Evolutionary conservation across 1,140 invertebrate species (phyloP).

Genomic region (Megalopta genalis): DNA sequence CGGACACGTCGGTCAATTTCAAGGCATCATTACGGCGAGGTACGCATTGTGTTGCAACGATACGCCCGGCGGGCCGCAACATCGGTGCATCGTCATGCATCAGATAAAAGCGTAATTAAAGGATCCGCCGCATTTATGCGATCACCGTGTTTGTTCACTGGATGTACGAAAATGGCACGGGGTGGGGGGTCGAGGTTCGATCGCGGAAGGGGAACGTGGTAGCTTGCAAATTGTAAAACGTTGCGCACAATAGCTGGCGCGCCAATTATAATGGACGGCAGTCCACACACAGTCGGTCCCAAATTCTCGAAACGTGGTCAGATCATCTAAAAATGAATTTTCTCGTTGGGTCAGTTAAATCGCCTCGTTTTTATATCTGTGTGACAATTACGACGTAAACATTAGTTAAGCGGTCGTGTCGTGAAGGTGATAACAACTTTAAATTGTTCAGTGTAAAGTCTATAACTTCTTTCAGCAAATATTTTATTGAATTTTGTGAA

Average conservation of each 20-base stretch:
- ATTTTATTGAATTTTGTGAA: too few relatives aligned
- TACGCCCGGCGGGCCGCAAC: constrained; percentile 41
- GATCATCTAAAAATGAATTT: too few relatives aligned
- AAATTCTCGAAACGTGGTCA: too few relatives aligned
- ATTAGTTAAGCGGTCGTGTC: too few relatives aligned
- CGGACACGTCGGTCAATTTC: constrained; percentile 30
- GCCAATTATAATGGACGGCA: constrained; percentile 49
- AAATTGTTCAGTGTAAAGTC: too few relatives aligned
- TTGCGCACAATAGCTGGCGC: constrained; percentile 64
- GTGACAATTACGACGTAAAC: too few relatives aligned
- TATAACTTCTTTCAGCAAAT: too few relatives aligned
- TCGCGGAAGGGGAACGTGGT: background rate
- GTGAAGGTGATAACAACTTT: too few relatives aligned
- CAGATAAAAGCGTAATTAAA: constrained; percentile 75
- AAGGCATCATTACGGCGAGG: constrained; percentile 3
- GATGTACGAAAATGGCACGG: background rate
- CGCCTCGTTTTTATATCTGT: too few relatives aligned
- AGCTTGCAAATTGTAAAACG: constrained; percentile 71
- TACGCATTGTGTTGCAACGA: constrained; percentile 41
- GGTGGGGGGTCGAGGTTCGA: background rate
- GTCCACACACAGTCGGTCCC: too few relatives aligned
- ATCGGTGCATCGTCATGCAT: constrained; percentile 70
- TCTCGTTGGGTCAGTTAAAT: too few relatives aligned
- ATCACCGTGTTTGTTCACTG: constrained; percentile 39
- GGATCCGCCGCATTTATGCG: constrained; percentile 61